Base-by-base conservation (phyloP, 2,888 invertebrate species). In the Chrysolina americana region DNA sequence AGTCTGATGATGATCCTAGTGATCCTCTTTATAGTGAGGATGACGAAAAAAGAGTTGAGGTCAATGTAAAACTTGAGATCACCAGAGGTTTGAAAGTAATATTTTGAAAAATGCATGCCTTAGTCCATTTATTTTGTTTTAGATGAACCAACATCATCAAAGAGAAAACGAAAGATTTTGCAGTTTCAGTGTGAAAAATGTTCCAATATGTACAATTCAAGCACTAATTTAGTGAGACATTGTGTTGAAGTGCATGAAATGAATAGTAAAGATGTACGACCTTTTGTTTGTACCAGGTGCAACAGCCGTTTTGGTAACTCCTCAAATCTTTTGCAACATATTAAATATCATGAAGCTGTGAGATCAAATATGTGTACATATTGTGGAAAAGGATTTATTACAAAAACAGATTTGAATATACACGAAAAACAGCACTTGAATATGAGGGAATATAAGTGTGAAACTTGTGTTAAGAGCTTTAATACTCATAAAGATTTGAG, bases 301-400 rank as follows among this genome's bases (percentile, higher is more conserved):
- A 80, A 78, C 13, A 83, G 82, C 65, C 78, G 80, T 19, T 85
- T 85, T 75, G 79, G 76, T n/a, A 81, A 79, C 64, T 83, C 83
- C 1, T 82, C 83, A 6, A 83, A 83, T 76, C 74, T 85, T 13
- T 65, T 82, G 13, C 82, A 83, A 70, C 85, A 85, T 71, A 74
- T 82, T n/a, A 83, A 83, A 71, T 84, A 85, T 66, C 85, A 85
- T 64, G 80, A 80, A 3, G 84, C 82, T 3, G 80, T 82, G 10
- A 74, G 85, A 28, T 79, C 80, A 9, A 81, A 84, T 75, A 82
- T 84, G 62, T 85, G 85, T 70, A 81, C 82, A 10, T 84, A 79
- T 71, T 85, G 85, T 71, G 85, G 85, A 1, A 91, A 91, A 82
- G 88, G 89, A 21, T 85, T 83, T 72, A 83, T 83, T 15, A 85